Percentiles rank a stretch among this genome's conserved stretches.
These are phyloP conservation scores for Xiphorhynchus erythropygius DNA, from an alignment of 2,797 vertebrate genomes.

Conservation along the genomic window DNA sequence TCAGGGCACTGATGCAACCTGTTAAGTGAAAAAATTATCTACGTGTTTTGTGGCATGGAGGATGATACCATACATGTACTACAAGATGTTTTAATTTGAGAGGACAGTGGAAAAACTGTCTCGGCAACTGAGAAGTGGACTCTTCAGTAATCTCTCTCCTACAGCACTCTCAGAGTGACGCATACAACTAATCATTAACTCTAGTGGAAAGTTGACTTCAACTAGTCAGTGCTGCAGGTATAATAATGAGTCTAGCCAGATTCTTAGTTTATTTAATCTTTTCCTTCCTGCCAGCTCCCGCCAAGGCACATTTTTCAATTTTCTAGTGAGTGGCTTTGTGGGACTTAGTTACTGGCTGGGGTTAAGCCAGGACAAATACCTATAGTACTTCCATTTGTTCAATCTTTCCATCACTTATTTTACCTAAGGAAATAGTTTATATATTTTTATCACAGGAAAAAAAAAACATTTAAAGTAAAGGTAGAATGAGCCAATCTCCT, in stretches of 20 bases:
- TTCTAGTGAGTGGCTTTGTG: fast-evolving
- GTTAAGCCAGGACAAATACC: background rate
- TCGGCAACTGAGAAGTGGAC: background rate
- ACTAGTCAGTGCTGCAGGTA: background rate
- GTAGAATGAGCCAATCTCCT: background rate
- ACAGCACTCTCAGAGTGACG: background rate
- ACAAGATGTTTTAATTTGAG: background rate
- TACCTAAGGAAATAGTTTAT: background rate
- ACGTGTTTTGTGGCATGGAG: background rate
- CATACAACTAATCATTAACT: constrained; percentile 32
- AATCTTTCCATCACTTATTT: background rate
- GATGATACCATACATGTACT: background rate
- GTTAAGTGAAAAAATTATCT: background rate
- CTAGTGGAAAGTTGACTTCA: background rate
- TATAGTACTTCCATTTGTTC: background rate
- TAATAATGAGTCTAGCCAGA: background rate
- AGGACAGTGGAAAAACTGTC: background rate
- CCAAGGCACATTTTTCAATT: background rate
- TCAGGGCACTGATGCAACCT: fast-evolving
- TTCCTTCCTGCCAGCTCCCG: background rate
- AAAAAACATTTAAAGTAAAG: background rate
- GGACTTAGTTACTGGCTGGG: background rate
- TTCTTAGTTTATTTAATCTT: constrained; percentile 3
- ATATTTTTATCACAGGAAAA: background rate
- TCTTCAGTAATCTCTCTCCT: background rate